Percentiles rank a stretch among this genome's conserved stretches.
These are phyloP conservation scores for Diachasmimorpha longicaudata DNA, from an alignment of 1,140 invertebrate genomes.

Conservation along the genomic window DNA sequence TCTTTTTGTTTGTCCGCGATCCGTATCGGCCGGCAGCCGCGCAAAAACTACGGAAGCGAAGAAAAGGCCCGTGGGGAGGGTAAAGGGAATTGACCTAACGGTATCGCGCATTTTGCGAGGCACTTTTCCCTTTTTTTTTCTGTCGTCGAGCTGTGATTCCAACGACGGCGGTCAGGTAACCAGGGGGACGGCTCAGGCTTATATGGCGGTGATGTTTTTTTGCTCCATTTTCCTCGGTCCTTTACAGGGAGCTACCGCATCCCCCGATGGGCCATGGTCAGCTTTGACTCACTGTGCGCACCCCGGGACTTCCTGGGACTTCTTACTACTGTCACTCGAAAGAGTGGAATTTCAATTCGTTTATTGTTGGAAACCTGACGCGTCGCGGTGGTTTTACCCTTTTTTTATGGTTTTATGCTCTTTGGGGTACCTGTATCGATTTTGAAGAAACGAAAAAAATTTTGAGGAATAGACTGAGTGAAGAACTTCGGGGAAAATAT, in stretches of 20 bases:
- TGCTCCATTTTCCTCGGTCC: constrained; percentile 44
- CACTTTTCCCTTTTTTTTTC: constrained; percentile 31
- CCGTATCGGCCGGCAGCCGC: constrained; percentile 13
- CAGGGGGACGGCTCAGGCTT: neutral
- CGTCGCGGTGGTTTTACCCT: neutral
- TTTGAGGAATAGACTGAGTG: too few relatives aligned
- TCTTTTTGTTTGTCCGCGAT: neutral
- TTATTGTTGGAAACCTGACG: neutral
- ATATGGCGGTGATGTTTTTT: constrained; percentile 29
- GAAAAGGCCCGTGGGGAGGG: neutral
- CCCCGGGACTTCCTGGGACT: neutral
- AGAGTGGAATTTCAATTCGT: neutral
- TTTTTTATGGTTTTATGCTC: neutral
- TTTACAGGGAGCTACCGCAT: constrained; percentile 38
- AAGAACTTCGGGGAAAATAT: too few relatives aligned
- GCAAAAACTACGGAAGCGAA: constrained; percentile 22
- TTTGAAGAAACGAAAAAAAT: too few relatives aligned
- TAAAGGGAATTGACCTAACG: constrained; percentile 47
- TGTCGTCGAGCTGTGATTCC: constrained; percentile 7
- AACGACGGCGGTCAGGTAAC: constrained; percentile 8
- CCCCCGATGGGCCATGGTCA: constrained; percentile 25
- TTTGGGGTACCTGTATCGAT: neutral
- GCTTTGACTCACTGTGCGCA: neutral
- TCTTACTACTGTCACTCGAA: neutral
- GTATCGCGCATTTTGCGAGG: constrained; percentile 38